Percentiles rank a stretch among this genome's conserved stretches.
These are phyloP conservation scores for Coregonus clupeaformis DNA, from an alignment of 2,113 vertebrate species.

Conservation along the genomic window DNA sequence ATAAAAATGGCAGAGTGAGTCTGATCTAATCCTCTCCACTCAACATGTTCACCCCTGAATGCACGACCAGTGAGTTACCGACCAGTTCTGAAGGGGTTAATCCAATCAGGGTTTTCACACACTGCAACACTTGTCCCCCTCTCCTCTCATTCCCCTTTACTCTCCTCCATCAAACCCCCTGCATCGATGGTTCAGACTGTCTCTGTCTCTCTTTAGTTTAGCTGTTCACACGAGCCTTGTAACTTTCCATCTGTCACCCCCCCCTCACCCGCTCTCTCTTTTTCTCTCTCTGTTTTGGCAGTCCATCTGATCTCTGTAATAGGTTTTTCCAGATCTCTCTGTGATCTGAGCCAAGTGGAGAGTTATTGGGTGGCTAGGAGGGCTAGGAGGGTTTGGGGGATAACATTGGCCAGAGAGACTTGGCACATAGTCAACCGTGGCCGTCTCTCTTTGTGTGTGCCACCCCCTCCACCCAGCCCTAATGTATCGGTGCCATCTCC, in stretches of 20 bases:
- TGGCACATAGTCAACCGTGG: slow-evolving; percentile 51
- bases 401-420: slow-evolving; percentile 59
- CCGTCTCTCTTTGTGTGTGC: slow-evolving; percentile 37
- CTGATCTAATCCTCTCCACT: background rate
- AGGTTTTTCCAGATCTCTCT: slow-evolving; percentile 8
- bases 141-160: background rate
- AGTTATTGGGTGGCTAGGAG: background rate
- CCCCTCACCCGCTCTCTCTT: background rate
- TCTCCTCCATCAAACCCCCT: background rate
- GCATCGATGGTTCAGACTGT: slow-evolving; percentile 1
- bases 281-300: background rate
- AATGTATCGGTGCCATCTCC: slow-evolving; percentile 35
- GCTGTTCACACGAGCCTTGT: too few relatives aligned
- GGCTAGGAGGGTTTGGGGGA: slow-evolving; percentile 45
- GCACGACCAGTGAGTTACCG: too few relatives aligned
- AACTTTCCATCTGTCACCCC: too few relatives aligned
- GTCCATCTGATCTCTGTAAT: slow-evolving; percentile 10
- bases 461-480: too few relatives aligned
- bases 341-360: slow-evolving; percentile 54
- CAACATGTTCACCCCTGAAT: background rate
- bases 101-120: slow-evolving; percentile 38
- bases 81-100: slow-evolving; percentile 32
- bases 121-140: slow-evolving; percentile 31
- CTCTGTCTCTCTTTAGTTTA: too few relatives aligned
- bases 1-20: slow-evolving; percentile 4